Evolutionary conservation across 2,113 vertebrate species (phyloP).

Genomic region (Melanerpes aurifrons): DNA sequence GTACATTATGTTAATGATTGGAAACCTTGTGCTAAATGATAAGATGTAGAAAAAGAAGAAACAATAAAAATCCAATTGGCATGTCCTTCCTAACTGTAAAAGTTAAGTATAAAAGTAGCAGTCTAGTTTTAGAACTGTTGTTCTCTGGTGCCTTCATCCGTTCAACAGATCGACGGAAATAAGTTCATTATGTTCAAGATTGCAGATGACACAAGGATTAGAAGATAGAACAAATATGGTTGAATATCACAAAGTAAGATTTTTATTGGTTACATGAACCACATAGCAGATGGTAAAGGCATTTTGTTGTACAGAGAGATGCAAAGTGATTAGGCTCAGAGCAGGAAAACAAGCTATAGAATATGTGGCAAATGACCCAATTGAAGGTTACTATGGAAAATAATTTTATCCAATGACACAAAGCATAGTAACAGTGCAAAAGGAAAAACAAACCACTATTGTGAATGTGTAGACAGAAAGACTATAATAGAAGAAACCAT

Average conservation of each 20-base stretch:
- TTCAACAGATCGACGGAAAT: not conserved
- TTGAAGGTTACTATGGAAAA: conserved; percentile 50
- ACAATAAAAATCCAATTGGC: not conserved
- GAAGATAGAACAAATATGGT: not conserved
- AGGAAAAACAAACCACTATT: conserved; percentile 41
- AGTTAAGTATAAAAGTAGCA: not conserved
- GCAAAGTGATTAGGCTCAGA: conserved; percentile 51
- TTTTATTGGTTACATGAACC: conserved; percentile 12
- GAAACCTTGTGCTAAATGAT: not conserved
- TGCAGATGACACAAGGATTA: not conserved
- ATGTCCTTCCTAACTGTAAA: not conserved
- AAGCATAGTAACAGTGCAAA: conserved; percentile 19
- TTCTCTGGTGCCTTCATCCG: not conserved
- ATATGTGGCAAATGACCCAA: conserved; percentile 50
- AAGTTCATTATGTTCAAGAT: not conserved
- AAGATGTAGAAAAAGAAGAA: not conserved
- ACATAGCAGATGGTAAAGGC: conserved; percentile 35
- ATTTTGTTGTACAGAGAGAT: not conserved
- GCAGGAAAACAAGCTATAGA: conserved; percentile 35
- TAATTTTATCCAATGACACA: conserved; percentile 37
- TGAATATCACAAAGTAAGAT: not conserved
- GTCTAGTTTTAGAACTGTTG: not conserved
- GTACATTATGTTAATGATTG: not conserved
- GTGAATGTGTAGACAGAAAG: not conserved
- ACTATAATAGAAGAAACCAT: conserved; percentile 37